Base-by-base conservation (phyloP, 2,797 vertebrate species). In the Limosa lapponica region DNA sequence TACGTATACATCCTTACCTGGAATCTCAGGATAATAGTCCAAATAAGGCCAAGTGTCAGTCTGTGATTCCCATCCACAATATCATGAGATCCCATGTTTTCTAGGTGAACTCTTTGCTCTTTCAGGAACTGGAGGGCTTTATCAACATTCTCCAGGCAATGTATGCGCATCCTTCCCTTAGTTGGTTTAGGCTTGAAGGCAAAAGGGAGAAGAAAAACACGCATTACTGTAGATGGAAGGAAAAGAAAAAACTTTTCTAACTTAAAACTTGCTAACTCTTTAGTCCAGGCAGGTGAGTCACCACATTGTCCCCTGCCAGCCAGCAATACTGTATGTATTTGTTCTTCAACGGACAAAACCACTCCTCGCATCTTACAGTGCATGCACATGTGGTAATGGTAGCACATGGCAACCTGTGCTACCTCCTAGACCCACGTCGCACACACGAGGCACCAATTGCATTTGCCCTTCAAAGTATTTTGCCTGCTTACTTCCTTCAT, bases 21-120 rank as follows among this genome's bases (percentile, higher is more conserved):
- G 97, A 99, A 99, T 96, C 99, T 98, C 82, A 99, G 98, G 97
- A 99, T 99, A 97, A 99, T 99, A 95, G 99, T 99, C 99, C 99
- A 99, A 97, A 99, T 99, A 77, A 99, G 99, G 61, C 99, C 99
- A 6, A 99, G 98, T 0, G 99, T 99, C 89, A 99, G 99, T 54
- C 99, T 98, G 98, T 99, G 99, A 98, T 99, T 99, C 34, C 99
- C 99, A 85, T 99, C 99, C 27, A 99, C 99, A 24, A 99, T 99
- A 97, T 99, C 99, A 22, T 99, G 99, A 62, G 99, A 99, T 43
- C 99, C 99, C 99, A 99, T 99, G 98, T 99, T 99, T 97, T 99
- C 99, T 89, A 99, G 98, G 96, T 99, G 99, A 32, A 99, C 99
- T 92, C 99, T 96, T 91, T 99, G 99, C 96, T 99, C 99, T 97